A percentile compares a stretch with the other conserved stretches of the same genome.
Conservation (phyloP, 2,797 vertebrate species). For the Apodemus agrarius region DNA sequence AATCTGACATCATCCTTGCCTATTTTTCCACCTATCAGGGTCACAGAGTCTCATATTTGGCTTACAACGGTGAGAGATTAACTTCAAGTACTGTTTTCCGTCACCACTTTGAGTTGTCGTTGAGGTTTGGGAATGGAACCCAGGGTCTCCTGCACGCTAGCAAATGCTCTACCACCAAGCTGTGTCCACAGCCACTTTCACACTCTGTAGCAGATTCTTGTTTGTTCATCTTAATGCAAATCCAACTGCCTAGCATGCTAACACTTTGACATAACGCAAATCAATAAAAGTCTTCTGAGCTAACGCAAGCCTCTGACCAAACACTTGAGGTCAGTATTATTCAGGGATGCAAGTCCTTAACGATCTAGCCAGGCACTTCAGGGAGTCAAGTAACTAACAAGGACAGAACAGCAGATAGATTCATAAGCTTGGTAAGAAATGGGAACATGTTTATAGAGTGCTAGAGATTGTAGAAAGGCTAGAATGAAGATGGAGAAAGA, state of each 20-base stretch:
- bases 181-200: background rate
- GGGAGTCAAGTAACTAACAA: background rate
- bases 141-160: background rate
- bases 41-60: background rate
- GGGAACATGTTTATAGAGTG: background rate
- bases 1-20: background rate
- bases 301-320: background rate
- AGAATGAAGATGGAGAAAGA: constrained; percentile 40
- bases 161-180: background rate
- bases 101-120: background rate
- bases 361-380: background rate
- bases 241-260: background rate
- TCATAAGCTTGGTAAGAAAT: background rate
- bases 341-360: background rate
- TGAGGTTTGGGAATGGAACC: background rate
- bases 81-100: background rate
- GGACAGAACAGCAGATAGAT: background rate
- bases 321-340: background rate
- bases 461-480: background rate
- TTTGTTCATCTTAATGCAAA: background rate
- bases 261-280: background rate
- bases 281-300: background rate
- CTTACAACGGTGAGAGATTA: background rate
- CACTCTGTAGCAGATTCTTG: background rate
- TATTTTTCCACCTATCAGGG: background rate